Evolutionary conservation across 1,140 invertebrate species (phyloP).

Genomic region (Tetragnatha versicolor): DNA sequence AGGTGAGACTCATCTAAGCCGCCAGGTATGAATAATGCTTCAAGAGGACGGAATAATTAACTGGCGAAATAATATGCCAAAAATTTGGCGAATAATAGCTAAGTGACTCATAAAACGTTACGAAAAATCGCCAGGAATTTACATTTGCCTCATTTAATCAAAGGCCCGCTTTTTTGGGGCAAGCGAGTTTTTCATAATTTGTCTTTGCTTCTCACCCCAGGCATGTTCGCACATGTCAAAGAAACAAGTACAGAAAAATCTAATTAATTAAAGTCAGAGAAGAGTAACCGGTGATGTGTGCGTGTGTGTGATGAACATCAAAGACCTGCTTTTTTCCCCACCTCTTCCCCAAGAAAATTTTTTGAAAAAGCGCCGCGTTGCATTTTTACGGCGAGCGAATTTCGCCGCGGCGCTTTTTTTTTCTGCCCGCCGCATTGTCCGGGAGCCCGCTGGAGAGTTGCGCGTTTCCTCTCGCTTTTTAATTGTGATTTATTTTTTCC

Average conservation of each 20-base stretch:
- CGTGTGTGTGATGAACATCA: conserved; percentile 50
- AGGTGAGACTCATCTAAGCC: too few relatives aligned
- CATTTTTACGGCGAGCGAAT: conserved; percentile 23
- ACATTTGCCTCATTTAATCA: conserved; percentile 50
- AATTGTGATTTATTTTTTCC: conserved; percentile 48
- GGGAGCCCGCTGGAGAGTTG: too few relatives aligned
- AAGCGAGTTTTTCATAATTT: conserved; percentile 43
- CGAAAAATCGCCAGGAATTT: conserved; percentile 35
- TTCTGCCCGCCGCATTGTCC: background rate
- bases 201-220: conserved; percentile 16
- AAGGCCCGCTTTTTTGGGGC: background rate
- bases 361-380: conserved; percentile 1
- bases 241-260: conserved; percentile 48
- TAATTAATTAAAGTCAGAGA: conserved; percentile 52
- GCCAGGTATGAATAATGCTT: conserved; percentile 23
- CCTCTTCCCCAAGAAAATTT: background rate
- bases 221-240: conserved; percentile 9
- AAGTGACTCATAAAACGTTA: conserved; percentile 48
- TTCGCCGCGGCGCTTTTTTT: conserved; percentile 22
- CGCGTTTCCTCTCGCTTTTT: conserved; percentile 31
- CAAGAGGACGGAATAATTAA: conserved; percentile 31
- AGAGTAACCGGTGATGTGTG: conserved; percentile 34
- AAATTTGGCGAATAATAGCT: conserved; percentile 29
- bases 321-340: conserved; percentile 32
- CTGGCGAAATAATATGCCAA: conserved; percentile 5